Evolutionary conservation across 2,797 vertebrate genomes (phyloP).

Genomic region (Schizothorax lantsangensis): DNA sequence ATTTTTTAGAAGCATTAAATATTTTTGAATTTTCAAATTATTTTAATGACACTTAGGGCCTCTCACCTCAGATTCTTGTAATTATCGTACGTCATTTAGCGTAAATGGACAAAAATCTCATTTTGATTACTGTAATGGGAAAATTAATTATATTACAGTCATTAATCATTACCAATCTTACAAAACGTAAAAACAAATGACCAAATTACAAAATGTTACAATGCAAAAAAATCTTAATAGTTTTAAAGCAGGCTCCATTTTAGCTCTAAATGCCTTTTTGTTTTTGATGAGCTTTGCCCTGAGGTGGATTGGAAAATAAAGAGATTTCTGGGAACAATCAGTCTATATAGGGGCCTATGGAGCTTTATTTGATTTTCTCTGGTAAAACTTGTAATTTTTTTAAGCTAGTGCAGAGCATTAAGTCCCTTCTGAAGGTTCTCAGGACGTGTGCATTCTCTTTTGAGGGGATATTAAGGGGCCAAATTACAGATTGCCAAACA

Average conservation of each 20-base stretch:
- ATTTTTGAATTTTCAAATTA: too few species aligned
- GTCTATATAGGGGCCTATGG: background rate
- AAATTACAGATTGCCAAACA: constrained; percentile 30
- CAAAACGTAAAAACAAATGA: background rate
- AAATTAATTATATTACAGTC: background rate
- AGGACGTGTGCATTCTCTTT: background rate
- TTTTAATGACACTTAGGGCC: background rate
- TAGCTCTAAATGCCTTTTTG: background rate
- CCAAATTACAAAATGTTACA: background rate
- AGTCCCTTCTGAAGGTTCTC: background rate
- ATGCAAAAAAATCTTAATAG: too few species aligned
- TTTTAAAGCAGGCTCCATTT: background rate
- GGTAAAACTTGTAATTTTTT: background rate
- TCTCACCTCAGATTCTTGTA: background rate
- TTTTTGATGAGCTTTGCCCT: background rate
- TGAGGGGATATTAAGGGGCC: background rate
- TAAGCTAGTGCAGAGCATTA: background rate
- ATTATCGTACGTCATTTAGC: background rate
- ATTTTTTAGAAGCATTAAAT: background rate
- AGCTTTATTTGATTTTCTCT: background rate
- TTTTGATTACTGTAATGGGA: background rate
- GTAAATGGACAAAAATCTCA: background rate
- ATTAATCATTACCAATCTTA: background rate
- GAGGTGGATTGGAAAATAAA: background rate
- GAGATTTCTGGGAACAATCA: background rate